phyloP scores from a whole-genome alignment of 2,888 invertebrate species.

The Heteropelma amictum region DNA sequence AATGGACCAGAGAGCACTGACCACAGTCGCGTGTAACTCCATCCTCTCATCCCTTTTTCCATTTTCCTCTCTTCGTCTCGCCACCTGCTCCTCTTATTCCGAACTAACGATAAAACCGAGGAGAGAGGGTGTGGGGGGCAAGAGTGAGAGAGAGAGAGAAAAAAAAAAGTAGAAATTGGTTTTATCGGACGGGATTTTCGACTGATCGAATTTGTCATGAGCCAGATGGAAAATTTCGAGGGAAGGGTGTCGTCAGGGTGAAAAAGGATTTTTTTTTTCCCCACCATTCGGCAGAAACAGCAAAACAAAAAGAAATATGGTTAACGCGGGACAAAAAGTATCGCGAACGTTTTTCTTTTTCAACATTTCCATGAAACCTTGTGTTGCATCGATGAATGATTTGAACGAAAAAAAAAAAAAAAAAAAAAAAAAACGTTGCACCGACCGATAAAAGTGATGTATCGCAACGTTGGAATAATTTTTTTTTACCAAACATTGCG shows the following conservation, averaged over 20 bases:
- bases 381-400: no score
- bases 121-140: slow-evolving; percentile 2
- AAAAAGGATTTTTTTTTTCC: slow-evolving; percentile 1
- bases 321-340: no score
- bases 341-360: neutral
- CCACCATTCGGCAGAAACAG: neutral
- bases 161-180: slow-evolving; percentile 30
- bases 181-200: no score
- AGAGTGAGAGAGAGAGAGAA: slow-evolving; percentile 8
- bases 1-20: slow-evolving; percentile 39
- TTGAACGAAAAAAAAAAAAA: no score
- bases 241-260: neutral
- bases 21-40: slow-evolving; percentile 40
- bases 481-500: no score
- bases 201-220: slow-evolving; percentile 43
- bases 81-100: slow-evolving; percentile 21
- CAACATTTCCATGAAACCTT: neutral
- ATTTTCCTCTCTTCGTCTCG: slow-evolving; percentile 18
- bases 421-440: no score
- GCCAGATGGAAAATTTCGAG: slow-evolving; percentile 34
- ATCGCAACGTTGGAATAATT: no score
- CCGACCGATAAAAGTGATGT: no score
- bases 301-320: slow-evolving; percentile 1
- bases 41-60: neutral
- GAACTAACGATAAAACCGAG: slow-evolving; percentile 18